Evolutionary conservation across 2,113 vertebrate genomes (phyloP), one percentile per base, ranked within the genome.

Genomic region (Tichodroma muraria): DNA sequence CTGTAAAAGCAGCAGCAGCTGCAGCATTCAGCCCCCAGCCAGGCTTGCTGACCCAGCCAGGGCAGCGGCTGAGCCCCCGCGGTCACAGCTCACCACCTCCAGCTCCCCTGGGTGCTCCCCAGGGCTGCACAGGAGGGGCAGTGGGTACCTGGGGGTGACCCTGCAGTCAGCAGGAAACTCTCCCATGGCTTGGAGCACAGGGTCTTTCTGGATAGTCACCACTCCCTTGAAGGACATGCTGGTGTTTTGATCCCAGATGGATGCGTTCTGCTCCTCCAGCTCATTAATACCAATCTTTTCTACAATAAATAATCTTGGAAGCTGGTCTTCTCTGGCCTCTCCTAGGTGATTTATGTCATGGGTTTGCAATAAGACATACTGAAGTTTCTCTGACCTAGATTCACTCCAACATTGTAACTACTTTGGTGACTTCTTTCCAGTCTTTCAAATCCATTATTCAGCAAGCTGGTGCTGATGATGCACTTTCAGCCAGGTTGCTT

Each of bases 401-500:
- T 93, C 47, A 11, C 40, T 90, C 68, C 85, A 80, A 40, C 2
- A 1, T 27, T 57, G 59, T 87, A 96, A 87, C 86, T 89, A 91
- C 59, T 95, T 95, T 80, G 95, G 81, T 85, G 93, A 95, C 88
- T 95, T 91, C 91, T 90, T 82, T 64, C 81, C 89, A 91, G 54
- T 77, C 56, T 91, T 92, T 94, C 85, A 95, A 95, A 97, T 95
- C 88, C 93, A 97, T 95, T 94, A 95, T 97, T 96, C 93, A 93
- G 89, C 91, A 93, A 83, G 93, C 68, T 2, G 5, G 40, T 93
- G 96, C 95, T 96, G 95, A 97, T 83, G 76, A 78, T 93, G 94
- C 95, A 95, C 75, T 97, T 97, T 85, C 85, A 91, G 91, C 91
- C 88, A 93, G 91, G 81, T 89, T 94, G 89, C 90, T 94, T 95